A percentile compares a stretch with the other conserved stretches of the same genome.
These are phyloP conservation scores for Tympanoctomys barrerae DNA, from an alignment of 2,797 vertebrate genomes.

Conservation along the genomic window DNA sequence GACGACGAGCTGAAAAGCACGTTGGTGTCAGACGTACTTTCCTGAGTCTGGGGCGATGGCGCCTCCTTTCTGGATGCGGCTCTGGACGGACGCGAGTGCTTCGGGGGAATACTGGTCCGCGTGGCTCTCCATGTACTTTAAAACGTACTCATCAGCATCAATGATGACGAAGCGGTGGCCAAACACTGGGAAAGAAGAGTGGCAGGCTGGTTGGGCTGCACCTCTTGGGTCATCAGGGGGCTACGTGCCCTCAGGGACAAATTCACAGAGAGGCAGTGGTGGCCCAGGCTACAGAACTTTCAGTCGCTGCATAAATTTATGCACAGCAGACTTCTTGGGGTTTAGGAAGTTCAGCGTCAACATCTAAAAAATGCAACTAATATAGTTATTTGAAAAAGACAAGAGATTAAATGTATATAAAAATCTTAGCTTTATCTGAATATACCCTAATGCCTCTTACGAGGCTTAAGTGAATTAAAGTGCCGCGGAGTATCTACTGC, in stretches of 20 bases:
- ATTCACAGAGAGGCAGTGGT: neutral
- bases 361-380: neutral
- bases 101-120: conserved; percentile 88
- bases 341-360: neutral
- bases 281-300: neutral
- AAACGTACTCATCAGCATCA: conserved; percentile 91
- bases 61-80: conserved; percentile 76
- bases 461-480: conserved; percentile 43
- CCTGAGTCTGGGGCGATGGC: conserved; percentile 62
- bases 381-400: conserved; percentile 36
- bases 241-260: neutral
- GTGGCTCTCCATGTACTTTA: conserved; percentile 92
- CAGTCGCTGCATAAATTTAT: conserved; percentile 8
- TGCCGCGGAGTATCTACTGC: neutral
- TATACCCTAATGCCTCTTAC: neutral
- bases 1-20: neutral
- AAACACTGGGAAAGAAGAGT: conserved; percentile 90
- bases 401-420: conserved; percentile 7
- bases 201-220: conserved; percentile 38
- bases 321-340: neutral
- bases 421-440: neutral
- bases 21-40: conserved; percentile 79
- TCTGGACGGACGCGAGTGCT: conserved; percentile 90
- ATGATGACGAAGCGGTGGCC: conserved; percentile 93
- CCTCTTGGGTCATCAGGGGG: neutral